Evolutionary conservation across 1,140 invertebrate species (phyloP).

Genomic region (Periplaneta americana): DNA sequence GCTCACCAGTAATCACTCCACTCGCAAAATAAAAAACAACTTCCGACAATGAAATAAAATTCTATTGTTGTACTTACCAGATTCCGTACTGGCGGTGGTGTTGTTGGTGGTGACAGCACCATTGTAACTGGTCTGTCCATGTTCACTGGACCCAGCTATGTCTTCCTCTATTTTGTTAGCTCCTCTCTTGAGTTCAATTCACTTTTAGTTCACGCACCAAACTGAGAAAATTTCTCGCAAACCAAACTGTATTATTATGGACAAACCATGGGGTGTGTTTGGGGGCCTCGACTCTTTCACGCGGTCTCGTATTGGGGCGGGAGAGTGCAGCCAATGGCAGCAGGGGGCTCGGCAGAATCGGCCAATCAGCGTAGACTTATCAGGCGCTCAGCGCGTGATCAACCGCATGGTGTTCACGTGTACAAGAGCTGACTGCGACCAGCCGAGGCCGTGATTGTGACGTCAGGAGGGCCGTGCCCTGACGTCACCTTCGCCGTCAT

Average conservation of each 20-base stretch:
- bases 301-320: slow-evolving; percentile 8
- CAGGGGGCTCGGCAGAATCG: neutral
- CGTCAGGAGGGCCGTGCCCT: neutral
- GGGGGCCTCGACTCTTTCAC: neutral
- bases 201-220: neutral
- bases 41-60: too few species aligned
- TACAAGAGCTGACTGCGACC: neutral
- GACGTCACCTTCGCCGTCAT: neutral
- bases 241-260: neutral
- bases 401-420: slow-evolving; percentile 1
- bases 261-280: neutral
- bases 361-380: neutral
- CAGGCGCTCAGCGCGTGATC: neutral
- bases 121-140: neutral
- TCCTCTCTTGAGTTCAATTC: neutral
- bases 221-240: neutral
- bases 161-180: neutral
- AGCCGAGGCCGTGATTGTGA: neutral
- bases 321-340: neutral
- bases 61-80: neutral
- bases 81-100: neutral
- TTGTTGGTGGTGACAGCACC: neutral
- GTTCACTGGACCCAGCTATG: neutral
- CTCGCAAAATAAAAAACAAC: too few species aligned
- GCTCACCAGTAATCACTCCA: too few species aligned